Evolutionary conservation across 2,888 invertebrate genomes (phyloP), one percentile per base, ranked within the genome.

Genomic region (Drosophila formosana): DNA sequence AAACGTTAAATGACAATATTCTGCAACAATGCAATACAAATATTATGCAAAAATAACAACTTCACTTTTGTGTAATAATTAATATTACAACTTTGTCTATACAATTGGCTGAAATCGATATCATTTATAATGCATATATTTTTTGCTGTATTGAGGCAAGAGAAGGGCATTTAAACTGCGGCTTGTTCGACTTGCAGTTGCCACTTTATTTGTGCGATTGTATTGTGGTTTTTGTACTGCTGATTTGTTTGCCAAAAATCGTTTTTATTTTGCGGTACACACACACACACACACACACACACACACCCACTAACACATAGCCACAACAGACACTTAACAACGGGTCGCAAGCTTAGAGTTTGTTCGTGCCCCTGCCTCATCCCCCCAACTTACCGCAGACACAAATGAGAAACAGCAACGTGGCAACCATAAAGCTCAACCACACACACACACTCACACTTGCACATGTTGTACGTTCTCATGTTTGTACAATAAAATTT

Each of bases 401-500:
- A 66, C 52, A 71, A 82, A 86, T 80, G 84, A 67, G 78, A 80
- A 75, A 68, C 78, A 81, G 63, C 75, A 75, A 73, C 82, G 87
- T 87, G 84, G 89, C 82, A 84, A 87, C 89, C 80, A 87, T 88
- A 83, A 88, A 87, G 78, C 69, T 69, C 49, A 67, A 52, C 64
- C 66, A 66, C 50, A 68, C 41, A 34, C 64, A 47, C 66, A 50
- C 45, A 28, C 37, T 37, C 49, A 53, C 46, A 52, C 47, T 30
- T 18, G 62, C 52, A 76, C 56, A 61, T 63, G 58, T 62, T 49
- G 66, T 41, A 72, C 66, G 66, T 73, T 80, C 80, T 71, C 88
- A 83, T 88, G 89, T 84, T 84, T 88, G 87, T 67, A 88, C 87
- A 83, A 83, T 83, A 83, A 88, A 83, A 87, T 83, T 88, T 84